Evolutionary conservation across 1,140 invertebrate genomes (phyloP).

Genomic region (Neodiprion pinetum): DNA sequence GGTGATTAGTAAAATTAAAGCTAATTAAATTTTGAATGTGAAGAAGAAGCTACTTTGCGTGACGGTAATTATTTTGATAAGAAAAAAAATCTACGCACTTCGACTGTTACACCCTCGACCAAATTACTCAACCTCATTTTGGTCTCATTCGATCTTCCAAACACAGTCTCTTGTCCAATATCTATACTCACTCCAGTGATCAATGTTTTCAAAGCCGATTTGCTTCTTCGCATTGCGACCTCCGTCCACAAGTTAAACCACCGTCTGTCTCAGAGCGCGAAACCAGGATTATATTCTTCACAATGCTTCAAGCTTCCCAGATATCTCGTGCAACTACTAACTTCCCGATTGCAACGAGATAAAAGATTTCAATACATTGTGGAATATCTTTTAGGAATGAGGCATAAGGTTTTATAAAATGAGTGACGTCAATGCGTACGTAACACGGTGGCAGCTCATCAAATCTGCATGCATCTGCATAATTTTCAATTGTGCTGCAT

Average conservation of each 20-base stretch:
- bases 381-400: conserved; percentile 13
- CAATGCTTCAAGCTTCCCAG: neutral
- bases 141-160: too few relatives aligned
- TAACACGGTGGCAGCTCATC: conserved; percentile 16
- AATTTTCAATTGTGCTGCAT: conserved; percentile 21
- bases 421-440: conserved; percentile 28
- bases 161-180: too few relatives aligned
- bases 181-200: neutral
- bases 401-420: conserved; percentile 24
- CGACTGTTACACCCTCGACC: too few relatives aligned
- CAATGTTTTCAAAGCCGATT: neutral
- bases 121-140: too few relatives aligned
- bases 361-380: conserved; percentile 19
- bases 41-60: too few relatives aligned
- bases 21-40: too few relatives aligned
- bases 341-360: neutral
- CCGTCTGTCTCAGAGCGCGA: neutral
- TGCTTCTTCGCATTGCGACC: neutral
- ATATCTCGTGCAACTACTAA: neutral
- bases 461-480: conserved; percentile 18
- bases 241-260: neutral
- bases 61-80: too few relatives aligned
- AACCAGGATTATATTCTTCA: neutral
- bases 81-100: too few relatives aligned
- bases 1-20: neutral